These are phyloP conservation scores for Lucifuga dentata DNA, from an alignment of 2,113 vertebrate species.

Conservation along the genomic window DNA sequence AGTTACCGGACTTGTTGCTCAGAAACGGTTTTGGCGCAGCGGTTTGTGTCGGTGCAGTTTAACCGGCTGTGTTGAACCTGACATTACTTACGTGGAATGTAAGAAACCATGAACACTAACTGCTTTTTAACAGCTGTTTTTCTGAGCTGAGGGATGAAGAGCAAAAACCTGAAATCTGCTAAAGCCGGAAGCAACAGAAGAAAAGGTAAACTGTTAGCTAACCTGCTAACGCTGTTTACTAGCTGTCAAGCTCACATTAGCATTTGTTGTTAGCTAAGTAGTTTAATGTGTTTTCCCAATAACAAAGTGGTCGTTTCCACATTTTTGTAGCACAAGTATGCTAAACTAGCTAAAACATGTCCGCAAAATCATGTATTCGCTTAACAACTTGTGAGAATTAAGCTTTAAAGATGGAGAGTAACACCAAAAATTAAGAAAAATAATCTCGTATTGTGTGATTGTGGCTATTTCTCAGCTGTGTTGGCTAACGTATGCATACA, in stretches of 20 bases:
- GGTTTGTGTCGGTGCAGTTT: not conserved
- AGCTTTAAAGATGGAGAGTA: too few relatives aligned
- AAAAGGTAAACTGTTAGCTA: conserved; percentile 71
- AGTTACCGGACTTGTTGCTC: conserved; percentile 41
- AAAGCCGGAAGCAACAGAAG: conserved; percentile 67
- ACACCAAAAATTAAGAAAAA: too few relatives aligned
- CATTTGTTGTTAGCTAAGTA: not conserved
- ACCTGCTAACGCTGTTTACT: conserved; percentile 31
- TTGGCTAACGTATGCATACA: too few relatives aligned
- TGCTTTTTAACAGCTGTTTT: not conserved
- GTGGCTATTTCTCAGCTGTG: too few relatives aligned
- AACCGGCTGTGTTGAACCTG: conserved; percentile 25
- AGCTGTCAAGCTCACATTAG: conserved; percentile 23
- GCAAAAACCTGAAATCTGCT: conserved; percentile 60
- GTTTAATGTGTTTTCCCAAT: not conserved
- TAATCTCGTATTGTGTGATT: too few relatives aligned
- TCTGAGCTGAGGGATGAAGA: conserved; percentile 77
- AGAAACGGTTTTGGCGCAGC: conserved; percentile 20
- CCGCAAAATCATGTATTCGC: too few relatives aligned
- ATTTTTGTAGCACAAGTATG: too few relatives aligned
- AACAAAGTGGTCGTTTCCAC: too few relatives aligned
- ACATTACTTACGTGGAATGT: not conserved
- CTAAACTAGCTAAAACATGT: too few relatives aligned
- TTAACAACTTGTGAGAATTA: too few relatives aligned
- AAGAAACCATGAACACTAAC: conserved; percentile 23